A percentile compares a stretch with the other conserved stretches of the same genome.
These are phyloP conservation scores for Dasyurus viverrinus DNA, from an alignment of 2,113 vertebrate species.

Conservation along the genomic window DNA sequence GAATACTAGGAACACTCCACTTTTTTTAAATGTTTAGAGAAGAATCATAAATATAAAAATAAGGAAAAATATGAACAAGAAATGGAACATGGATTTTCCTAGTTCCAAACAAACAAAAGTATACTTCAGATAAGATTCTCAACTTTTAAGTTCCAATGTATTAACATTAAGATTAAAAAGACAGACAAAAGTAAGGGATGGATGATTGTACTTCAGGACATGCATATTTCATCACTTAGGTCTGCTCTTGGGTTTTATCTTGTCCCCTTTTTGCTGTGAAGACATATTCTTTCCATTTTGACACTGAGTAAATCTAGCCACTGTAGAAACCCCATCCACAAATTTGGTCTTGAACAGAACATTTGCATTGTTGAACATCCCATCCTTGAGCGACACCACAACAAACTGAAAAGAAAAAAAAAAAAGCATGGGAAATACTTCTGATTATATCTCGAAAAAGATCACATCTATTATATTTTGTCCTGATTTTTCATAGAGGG, in stretches of 20 bases:
- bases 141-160: conserved; percentile 29
- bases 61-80: neutral
- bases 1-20: neutral
- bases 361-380: conserved; percentile 98
- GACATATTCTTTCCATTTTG: conserved; percentile 72
- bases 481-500: neutral
- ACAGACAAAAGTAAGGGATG: neutral
- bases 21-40: neutral
- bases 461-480: neutral
- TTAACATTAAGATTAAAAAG: conserved; percentile 42
- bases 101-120: neutral
- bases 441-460: neutral
- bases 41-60: neutral
- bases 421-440: conserved; percentile 8
- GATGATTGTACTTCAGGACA: conserved; percentile 50
- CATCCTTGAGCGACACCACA: conserved; percentile 98
- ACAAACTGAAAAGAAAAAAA: conserved; percentile 89
- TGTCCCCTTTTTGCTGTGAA: conserved; percentile 73
- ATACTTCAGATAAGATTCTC: neutral
- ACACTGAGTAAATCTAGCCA: conserved; percentile 86
- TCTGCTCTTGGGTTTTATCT: conserved; percentile 79
- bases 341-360: conserved; percentile 97
- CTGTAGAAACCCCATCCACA: conserved; percentile 93
- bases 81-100: neutral
- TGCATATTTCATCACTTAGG: conserved; percentile 63